Conservation (phyloP, 2,113 vertebrate genomes). For the Aldabrachelys gigantea region DNA sequence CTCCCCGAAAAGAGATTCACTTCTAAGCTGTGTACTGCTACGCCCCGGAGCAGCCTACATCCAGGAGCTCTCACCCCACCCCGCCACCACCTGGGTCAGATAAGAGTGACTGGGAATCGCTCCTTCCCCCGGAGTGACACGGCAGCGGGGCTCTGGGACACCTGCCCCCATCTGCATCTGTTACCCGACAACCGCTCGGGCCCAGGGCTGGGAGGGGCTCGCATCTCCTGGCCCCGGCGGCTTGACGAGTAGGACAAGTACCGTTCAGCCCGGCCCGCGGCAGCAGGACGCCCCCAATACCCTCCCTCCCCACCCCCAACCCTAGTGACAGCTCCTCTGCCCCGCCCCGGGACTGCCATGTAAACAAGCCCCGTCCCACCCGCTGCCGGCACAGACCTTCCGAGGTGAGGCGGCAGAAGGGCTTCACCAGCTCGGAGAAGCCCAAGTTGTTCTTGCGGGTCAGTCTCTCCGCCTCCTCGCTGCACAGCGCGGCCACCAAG, state of each 20-base stretch:
- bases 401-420: slow-evolving; percentile 95
- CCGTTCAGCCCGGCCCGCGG: background rate
- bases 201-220: background rate
- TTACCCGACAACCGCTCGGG: too few species aligned
- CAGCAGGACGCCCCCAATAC: background rate
- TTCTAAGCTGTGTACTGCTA: background rate
- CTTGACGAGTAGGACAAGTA: background rate
- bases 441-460: slow-evolving; percentile 92
- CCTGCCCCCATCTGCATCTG: background rate
- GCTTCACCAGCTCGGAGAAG: slow-evolving; percentile 93
- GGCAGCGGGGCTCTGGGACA: background rate
- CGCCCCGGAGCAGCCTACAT: fast-evolving
- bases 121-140: background rate
- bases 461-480: slow-evolving; percentile 91
- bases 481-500: slow-evolving; percentile 94
- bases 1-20: background rate
- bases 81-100: background rate
- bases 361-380: background rate
- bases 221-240: background rate
- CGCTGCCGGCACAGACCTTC: slow-evolving; percentile 86
- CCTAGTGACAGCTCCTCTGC: background rate
- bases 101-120: background rate
- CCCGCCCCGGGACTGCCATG: background rate
- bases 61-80: too few species aligned
- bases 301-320: too few species aligned